Base-by-base conservation (phyloP, 2,888 invertebrate genomes). In the Drosophila bunnanda region DNA sequence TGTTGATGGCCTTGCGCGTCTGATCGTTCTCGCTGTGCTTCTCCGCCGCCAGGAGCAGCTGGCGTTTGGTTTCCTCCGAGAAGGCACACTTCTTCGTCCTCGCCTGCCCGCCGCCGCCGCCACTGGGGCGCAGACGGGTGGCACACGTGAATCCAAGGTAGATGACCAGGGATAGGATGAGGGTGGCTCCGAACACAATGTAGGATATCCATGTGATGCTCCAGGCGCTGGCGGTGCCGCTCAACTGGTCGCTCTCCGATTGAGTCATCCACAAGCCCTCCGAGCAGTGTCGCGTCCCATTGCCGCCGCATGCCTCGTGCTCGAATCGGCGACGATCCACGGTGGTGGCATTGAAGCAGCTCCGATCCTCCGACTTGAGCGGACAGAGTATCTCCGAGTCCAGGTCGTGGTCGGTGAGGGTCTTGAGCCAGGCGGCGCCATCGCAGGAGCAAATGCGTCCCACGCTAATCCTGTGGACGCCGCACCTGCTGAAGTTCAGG, bases 401-500 rank as follows among this genome's bases (percentile, higher is more conserved):
- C n/a, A 92, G 67, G 73, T 92, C 91, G 22, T 88, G 87, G 12
- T 86, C 79, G 34, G 91, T 89, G 5, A 92, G 72, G 1, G 75
- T 66, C 4, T 86, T 71, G 39, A 92, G 65, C 91, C 91, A 92
- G 4, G 48, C 15, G 1, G 72, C 67, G 25, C 78, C 82, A 38
- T 90, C 86, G 67, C 93, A 93, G n/a, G 74, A 79, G 46, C 93
- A 93, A 10, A 76, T 65, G 3, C 87, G 74, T 50, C 90, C 79
- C 36, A 93, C 88, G 2, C 79, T 87, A 2, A 89, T 88, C 38
- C 90, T 88, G 13, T 86, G 90, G 48, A 92, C 79, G 50, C 79
- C 79, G 44, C 93, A 93, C 38, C 87, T 87, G 25, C 88, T 89
- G 25, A 92, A 85, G 55, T 92, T 92, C 4, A 93, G 82, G 50